phyloP scores from a whole-genome alignment of 2,113 vertebrate species.

The Semicossyphus pulcher region DNA sequence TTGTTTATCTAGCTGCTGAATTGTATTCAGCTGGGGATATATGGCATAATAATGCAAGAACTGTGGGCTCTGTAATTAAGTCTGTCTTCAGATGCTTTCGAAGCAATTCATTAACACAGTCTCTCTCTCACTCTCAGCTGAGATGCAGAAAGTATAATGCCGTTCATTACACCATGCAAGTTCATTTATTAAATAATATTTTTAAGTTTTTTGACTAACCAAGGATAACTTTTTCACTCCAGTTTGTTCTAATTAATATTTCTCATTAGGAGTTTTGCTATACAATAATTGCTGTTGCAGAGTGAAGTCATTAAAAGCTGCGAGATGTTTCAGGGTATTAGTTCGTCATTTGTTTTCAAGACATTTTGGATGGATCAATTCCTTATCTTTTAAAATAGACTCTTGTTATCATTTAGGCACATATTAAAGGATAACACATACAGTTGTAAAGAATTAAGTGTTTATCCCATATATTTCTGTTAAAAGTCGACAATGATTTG shows the following conservation, averaged over 20 bases:
- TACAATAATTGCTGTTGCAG: slow-evolving; percentile 72
- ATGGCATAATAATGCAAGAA: slow-evolving; percentile 79
- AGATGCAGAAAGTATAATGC: slow-evolving; percentile 72
- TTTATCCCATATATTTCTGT: neutral
- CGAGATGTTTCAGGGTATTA: slow-evolving; percentile 26
- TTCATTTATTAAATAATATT: slow-evolving; percentile 77
- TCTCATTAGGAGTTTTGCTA: slow-evolving; percentile 76
- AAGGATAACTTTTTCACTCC: slow-evolving; percentile 68
- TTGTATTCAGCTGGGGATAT: slow-evolving; percentile 79
- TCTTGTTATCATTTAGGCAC: neutral
- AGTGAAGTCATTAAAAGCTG: slow-evolving; percentile 68
- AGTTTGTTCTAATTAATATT: slow-evolving; percentile 77
- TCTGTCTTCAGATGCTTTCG: slow-evolving; percentile 84
- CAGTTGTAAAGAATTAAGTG: neutral
- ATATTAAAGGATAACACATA: neutral
- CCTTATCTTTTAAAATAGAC: slow-evolving; percentile 2
- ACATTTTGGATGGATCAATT: slow-evolving; percentile 11
- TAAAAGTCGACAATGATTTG: no score
- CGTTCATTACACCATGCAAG: slow-evolving; percentile 75
- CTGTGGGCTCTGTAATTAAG: slow-evolving; percentile 82
- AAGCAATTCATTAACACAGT: slow-evolving; percentile 84
- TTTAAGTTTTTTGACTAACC: slow-evolving; percentile 69
- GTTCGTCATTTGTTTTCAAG: slow-evolving; percentile 20
- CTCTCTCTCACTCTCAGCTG: slow-evolving; percentile 75
- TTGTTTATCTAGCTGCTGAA: slow-evolving; percentile 82